Conservation (phyloP, 2,797 vertebrate species). For the Brachymystax lenok region DNA sequence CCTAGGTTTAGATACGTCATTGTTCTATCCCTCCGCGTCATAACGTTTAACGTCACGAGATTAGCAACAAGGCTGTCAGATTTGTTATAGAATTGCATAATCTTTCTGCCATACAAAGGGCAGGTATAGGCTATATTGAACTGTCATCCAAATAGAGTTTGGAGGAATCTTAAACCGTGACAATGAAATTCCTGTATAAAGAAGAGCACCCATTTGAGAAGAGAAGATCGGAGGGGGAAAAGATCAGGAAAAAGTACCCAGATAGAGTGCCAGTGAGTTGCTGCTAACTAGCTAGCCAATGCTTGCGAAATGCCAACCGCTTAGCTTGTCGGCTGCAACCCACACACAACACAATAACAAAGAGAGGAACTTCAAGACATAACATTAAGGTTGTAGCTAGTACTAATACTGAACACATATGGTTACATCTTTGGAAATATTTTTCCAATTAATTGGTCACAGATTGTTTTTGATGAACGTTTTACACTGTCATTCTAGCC, state of each 20-base stretch:
- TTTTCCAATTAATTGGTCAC: not conserved
- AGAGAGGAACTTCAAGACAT: not conserved
- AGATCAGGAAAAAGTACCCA: slow-evolving; percentile 88
- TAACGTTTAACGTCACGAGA: not conserved
- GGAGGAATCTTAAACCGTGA: not conserved
- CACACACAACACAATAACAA: not conserved
- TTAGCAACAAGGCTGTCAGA: not conserved
- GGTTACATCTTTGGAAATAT: not conserved
- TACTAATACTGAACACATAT: not conserved
- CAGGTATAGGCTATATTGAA: not conserved
- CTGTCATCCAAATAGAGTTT: not conserved
- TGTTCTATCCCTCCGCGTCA: not conserved
- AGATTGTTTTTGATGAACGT: not conserved
- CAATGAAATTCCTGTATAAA: slow-evolving; percentile 89
- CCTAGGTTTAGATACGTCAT: too few relatives aligned
- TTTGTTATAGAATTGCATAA: too few relatives aligned
- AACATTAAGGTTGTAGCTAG: not conserved
- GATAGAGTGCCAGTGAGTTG: slow-evolving; percentile 86
- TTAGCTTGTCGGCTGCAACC: not conserved
- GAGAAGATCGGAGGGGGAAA: slow-evolving; percentile 88
- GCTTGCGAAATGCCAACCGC: not conserved
- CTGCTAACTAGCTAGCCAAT: not conserved
- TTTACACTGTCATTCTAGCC: not conserved
- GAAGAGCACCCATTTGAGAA: slow-evolving; percentile 89
- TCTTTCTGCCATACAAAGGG: not conserved